Percentiles rank a stretch among this genome's conserved stretches.
These are phyloP conservation scores for Gadus macrocephalus DNA, from an alignment of 2,113 vertebrate species.

Conservation along the genomic window DNA sequence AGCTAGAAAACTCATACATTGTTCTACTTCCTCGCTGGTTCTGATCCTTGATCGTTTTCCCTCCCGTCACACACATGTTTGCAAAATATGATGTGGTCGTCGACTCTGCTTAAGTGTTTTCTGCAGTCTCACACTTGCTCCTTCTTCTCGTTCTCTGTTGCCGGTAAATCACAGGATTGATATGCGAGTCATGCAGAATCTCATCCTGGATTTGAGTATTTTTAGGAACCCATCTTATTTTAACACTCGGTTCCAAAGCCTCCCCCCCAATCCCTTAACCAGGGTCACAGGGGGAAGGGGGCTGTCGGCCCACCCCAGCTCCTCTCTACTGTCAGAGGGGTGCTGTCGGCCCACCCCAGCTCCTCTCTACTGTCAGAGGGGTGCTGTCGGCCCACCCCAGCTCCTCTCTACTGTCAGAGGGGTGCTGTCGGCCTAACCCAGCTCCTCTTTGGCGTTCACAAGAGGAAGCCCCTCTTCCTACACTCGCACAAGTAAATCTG, in stretches of 20 bases:
- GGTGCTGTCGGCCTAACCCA: background rate
- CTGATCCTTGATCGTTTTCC: too few species aligned
- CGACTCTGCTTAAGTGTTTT: too few species aligned
- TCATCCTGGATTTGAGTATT: background rate
- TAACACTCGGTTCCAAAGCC: background rate
- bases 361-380: constrained; percentile 9
- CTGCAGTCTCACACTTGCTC: background rate
- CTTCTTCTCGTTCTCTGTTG: background rate
- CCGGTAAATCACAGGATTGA: background rate
- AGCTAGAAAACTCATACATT: too few species aligned
- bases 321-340: constrained; percentile 6
- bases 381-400: background rate
- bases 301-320: background rate
- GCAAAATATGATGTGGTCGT: too few species aligned
- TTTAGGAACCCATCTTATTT: background rate
- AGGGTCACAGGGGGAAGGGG: background rate
- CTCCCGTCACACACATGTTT: too few species aligned
- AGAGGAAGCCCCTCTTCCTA: background rate
- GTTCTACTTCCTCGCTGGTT: too few species aligned
- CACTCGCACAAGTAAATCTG: too few species aligned
- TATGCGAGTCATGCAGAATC: background rate
- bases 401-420: constrained; percentile 6
- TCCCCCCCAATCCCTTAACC: background rate
- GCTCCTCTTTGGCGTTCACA: background rate
- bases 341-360: constrained; percentile 35